Evolutionary conservation across 2,113 vertebrate species (phyloP), one percentile per base, ranked within the genome.

Genomic region (Electrona antarctica): DNA sequence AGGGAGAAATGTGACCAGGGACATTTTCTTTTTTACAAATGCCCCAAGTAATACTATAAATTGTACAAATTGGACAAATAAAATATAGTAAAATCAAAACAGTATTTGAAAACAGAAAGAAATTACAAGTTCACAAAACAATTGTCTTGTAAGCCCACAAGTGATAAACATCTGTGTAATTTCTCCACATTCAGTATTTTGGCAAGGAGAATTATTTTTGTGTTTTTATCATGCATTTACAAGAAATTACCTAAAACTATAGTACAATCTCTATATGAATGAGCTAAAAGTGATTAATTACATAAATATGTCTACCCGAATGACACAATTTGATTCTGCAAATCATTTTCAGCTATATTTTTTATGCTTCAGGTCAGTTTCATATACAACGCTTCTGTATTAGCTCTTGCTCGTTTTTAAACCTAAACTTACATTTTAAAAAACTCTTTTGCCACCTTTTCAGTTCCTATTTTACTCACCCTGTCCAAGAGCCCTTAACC

Each of bases 151-250:
- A 15, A 82, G 62, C 21, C 29, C 70, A 69, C 41, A 15, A 54
- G 10, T 76, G 65, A 64, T 56, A 76, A 81, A 71, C 51, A 13
- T 71, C 64, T 68, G 70, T 72, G 51, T 54, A 57, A 55, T 3
- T 64, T 74, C 64, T 83, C 80, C 76, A 89, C 79, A 79, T 88
- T 90, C 69, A 0, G 51, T 65, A 65, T 69, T 77, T 87, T 87
- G 83, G 81, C 77, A 82, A 81, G 9, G 58, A 80, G 75, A 86
- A 78, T 54, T 83, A 65, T 72, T 50, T 21, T 33, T 41, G 60
- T 77, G 67, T 67, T 49, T 1, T 65, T 51, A 55, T 65, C 57
- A 56, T 1, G 51, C 49, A 29, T 69, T 60, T 41, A 41, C 33
- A 41, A 3, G 33, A 9, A 79, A 64, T 54, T 63, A 15, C 21